A percentile compares a stretch with the other conserved stretches of the same genome.
These are phyloP conservation scores for Sardina pilchardus DNA, from an alignment of 2,113 vertebrate species.

Conservation along the genomic window DNA sequence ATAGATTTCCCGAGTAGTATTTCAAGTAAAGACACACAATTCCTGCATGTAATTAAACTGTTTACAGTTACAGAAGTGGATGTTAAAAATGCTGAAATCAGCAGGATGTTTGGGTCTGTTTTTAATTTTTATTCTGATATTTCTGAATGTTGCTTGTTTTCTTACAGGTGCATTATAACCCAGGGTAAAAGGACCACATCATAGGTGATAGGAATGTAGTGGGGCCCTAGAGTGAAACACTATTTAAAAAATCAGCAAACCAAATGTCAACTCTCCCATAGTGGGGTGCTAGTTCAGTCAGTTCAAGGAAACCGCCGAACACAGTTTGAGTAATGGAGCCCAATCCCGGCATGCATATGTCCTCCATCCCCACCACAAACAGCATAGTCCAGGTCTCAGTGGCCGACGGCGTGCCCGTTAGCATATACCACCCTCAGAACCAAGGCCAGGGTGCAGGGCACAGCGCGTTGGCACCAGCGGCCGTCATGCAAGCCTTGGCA, in stretches of 20 bases:
- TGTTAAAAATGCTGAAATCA: no score
- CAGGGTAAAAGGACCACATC: not conserved
- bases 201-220: not conserved
- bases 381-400: slow-evolving; percentile 47
- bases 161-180: not conserved
- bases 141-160: not conserved
- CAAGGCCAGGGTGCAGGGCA: slow-evolving; percentile 24
- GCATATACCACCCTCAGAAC: slow-evolving; percentile 53
- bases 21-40: not conserved
- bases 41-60: not conserved
- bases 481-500: not conserved
- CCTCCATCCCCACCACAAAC: slow-evolving; percentile 33
- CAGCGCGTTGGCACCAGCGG: not conserved
- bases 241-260: not conserved
- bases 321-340: slow-evolving; percentile 39
- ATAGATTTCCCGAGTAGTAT: not conserved
- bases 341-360: slow-evolving; percentile 48
- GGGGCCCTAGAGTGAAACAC: not conserved
- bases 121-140: not conserved
- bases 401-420: slow-evolving; percentile 43
- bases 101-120: no score
- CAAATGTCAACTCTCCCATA: not conserved
- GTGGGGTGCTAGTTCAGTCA: not conserved
- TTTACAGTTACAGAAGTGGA: not conserved
- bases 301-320: not conserved